phyloP scores from a whole-genome alignment of 2,113 vertebrate species.

The Eonycteris spelaea region DNA sequence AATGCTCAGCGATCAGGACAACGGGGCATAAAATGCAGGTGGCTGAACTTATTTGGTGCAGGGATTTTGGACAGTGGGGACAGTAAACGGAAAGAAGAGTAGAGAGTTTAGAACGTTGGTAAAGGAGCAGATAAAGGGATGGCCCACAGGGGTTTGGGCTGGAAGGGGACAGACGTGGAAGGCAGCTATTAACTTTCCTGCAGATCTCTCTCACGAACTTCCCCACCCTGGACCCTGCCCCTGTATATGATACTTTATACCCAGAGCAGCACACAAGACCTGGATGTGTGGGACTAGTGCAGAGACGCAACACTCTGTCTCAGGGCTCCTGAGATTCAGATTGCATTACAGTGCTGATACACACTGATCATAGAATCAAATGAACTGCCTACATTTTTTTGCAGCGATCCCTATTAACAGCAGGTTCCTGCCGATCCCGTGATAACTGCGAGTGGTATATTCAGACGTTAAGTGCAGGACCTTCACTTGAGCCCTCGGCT shows the following conservation, averaged over 20 bases:
- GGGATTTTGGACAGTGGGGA: background rate
- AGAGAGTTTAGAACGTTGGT: background rate
- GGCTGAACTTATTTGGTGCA: background rate
- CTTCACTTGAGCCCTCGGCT: background rate
- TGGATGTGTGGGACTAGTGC: background rate
- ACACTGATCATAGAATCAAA: background rate
- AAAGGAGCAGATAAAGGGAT: background rate
- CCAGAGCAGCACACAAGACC: fast-evolving
- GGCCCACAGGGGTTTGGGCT: background rate
- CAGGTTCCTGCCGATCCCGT: background rate
- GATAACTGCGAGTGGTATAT: background rate
- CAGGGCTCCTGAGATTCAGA: background rate
- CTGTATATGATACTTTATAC: background rate
- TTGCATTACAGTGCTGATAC: background rate
- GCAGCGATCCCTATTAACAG: background rate
- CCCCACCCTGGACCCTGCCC: background rate
- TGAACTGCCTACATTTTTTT: background rate
- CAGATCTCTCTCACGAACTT: background rate
- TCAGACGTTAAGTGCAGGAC: background rate
- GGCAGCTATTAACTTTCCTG: background rate
- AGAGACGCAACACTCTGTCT: background rate
- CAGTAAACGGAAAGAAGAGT: background rate
- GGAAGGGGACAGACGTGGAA: background rate
- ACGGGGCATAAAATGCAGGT: background rate
- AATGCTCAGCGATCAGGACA: background rate